These are phyloP conservation scores for Macropus fuliginosus DNA, from an alignment of 2,797 vertebrate genomes.

Conservation along the genomic window DNA sequence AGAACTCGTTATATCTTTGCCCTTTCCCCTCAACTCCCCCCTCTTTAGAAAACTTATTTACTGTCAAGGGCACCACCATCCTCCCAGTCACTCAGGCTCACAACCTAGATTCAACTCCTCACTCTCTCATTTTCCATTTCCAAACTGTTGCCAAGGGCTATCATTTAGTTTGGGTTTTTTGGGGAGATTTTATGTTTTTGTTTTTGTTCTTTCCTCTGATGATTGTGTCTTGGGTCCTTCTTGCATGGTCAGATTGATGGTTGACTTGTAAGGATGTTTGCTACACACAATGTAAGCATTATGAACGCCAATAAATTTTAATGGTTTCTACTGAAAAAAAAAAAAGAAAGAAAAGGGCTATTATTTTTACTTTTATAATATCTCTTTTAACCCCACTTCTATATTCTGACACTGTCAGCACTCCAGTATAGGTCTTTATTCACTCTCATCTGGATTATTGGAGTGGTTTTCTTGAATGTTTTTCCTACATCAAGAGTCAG, in stretches of 20 bases:
- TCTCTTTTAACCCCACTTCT: too few species aligned
- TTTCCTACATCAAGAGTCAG: too few species aligned
- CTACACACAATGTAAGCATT: conserved; percentile 96
- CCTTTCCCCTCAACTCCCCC: not conserved
- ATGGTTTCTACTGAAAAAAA: conserved; percentile 92
- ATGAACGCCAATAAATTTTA: conserved; percentile 99
- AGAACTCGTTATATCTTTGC: not conserved
- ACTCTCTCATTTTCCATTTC: too few species aligned
- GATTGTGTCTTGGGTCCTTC: conserved; percentile 92
- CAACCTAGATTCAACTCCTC: too few species aligned
- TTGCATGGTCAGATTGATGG: conserved; percentile 93
- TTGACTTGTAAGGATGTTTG: conserved; percentile 97
- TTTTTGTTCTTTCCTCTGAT: conserved; percentile 87
- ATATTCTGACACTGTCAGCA: too few species aligned
- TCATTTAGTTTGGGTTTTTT: not conserved
- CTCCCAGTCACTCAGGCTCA: too few species aligned
- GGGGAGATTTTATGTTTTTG: not conserved
- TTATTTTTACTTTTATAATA: too few species aligned
- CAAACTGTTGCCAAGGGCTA: too few species aligned
- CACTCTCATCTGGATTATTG: too few species aligned
- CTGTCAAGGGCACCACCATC: not conserved
- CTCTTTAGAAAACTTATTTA: not conserved
- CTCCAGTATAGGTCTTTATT: too few species aligned
- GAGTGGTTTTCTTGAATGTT: too few species aligned
- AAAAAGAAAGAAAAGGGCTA: not conserved